Base-by-base conservation (phyloP, 2,797 vertebrate genomes). In the Pitangus sulphuratus region DNA sequence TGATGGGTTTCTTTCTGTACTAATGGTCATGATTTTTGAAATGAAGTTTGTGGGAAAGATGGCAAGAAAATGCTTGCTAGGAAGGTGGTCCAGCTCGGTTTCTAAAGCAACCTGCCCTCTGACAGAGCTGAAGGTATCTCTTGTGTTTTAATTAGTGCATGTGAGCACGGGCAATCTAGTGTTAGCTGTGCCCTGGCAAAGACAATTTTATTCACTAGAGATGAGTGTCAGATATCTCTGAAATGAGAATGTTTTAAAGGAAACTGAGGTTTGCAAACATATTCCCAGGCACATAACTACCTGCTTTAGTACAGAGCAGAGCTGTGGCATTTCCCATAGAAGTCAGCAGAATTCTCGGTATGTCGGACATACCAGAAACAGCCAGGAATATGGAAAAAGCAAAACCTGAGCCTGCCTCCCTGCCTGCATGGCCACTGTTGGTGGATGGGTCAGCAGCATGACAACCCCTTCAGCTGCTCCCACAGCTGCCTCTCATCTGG, bases 401-500 rank as follows among this genome's bases (percentile, higher is more conserved):
- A 65, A 40, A 69, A 40, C 3, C 35, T 58, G 56, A 74, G 18
- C 57, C 48, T 5, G 0, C 26, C 44, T 37, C 25, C 30, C n/a
- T 33, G 9, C 78, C 42, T 40, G 26, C 0, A 2, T 40, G 48
- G 39, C 47, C 10, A 3, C n/a, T 20, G 53, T 60, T 14, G 25
- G 35, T 20, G 50, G 4, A 3, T 17, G 50, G 12, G 12, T 26
- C 26, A 21, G 60, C 44, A 57, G 68, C 57, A 24, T 1, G 2
- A 76, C 37, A 70, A 6, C 44, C 28, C 31, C 42, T 6, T 6
- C 2, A 1, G 30, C 65, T 11, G 33, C 5, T 21, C 35, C n/a
- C 1, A 2, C 28, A 15, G 8, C 56, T 53, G 80, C 61, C 3
- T 1, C 4, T 12, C 1, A 0, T 17, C 44, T 10, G 39, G 17